Evolutionary conservation across 2,888 invertebrate genomes (phyloP), one percentile per base, ranked within the genome.

Genomic region (Cremastinae sp.): DNA sequence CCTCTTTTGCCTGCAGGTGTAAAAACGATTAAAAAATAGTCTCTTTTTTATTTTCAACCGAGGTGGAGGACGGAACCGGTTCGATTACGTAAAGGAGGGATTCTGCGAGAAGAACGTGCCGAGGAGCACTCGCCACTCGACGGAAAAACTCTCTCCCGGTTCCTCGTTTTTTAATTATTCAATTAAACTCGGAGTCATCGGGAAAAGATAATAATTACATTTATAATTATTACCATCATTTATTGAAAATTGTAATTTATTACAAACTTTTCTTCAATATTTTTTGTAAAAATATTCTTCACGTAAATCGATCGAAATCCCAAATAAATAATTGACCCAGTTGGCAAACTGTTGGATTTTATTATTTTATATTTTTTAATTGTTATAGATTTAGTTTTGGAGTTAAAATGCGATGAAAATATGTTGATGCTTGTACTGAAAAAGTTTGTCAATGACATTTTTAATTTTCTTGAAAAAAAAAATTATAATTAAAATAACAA

Each of bases 41-140:
- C 28, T 28, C 28, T 28, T 56, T 64, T 72, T 62, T 59, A 49
- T 41, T 45, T 53, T 35, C 43, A 58, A 20, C 14, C 58, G 49
- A 28, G 12, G 12, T 18, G 39, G 41, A 20, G 35, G 45, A 16
- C 10, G 10, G 37, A 72, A 65, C 72, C 72, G 72, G 65, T 72
- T 64, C 12, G 35, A 58, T 72, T 72, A 65, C 72, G 65, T 72
- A 65, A 65, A 65, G 49, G 56, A 28, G 28, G 49, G 39, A 47
- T 58, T 56, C 14, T 22, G 70, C 64, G 41, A 43, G 12, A 1
- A 20, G 22, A 28, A 28, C 28, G 28, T 28, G 28, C 28, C 18
- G 39, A 41, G 62, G 56, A 45, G 56, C 39, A 22, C 45, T 20
- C 43, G 16, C 53, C 28, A 14, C n/a, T 37, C 56, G 18, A 14